These are phyloP conservation scores for Sinella curviseta DNA, from an alignment of 1,140 invertebrate species.

Conservation along the genomic window DNA sequence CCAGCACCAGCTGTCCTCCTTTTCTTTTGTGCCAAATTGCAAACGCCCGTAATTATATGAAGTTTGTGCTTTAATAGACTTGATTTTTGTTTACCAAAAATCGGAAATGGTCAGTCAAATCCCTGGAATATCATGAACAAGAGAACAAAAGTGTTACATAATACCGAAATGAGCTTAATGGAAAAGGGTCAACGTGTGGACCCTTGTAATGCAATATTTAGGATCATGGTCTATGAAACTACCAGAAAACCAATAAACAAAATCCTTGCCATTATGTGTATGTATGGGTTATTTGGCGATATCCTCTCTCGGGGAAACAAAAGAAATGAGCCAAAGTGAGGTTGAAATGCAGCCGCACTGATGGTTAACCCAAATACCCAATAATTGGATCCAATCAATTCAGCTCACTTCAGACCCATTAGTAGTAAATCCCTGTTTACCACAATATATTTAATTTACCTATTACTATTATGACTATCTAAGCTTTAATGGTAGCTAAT, in stretches of 20 bases:
- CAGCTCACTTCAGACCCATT: not conserved
- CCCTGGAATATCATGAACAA: not conserved
- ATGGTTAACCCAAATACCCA: not conserved
- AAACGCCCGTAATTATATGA: not conserved
- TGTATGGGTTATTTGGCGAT: too few species aligned
- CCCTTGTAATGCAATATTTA: too few species aligned
- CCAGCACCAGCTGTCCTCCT: slow-evolving; percentile 1
- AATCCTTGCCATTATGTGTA: too few species aligned
- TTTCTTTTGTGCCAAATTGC: not conserved
- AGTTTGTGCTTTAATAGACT: not conserved
- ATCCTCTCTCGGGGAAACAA: too few species aligned
- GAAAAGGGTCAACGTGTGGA: too few species aligned
- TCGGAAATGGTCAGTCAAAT: too few species aligned
- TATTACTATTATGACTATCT: too few species aligned
- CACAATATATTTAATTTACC: not conserved
- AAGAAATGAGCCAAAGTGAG: not conserved
- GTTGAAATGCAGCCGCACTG: not conserved
- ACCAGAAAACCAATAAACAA: too few species aligned
- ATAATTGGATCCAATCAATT: not conserved
- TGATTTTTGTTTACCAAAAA: not conserved
- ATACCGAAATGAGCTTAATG: too few species aligned
- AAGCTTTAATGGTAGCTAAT: too few species aligned
- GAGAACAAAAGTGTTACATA: not conserved
- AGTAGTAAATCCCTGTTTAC: not conserved
- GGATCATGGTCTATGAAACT: too few species aligned